Evolutionary conservation across 2,888 invertebrate species (phyloP), one percentile per base, ranked within the genome.

Genomic region (Thyatira batis): DNA sequence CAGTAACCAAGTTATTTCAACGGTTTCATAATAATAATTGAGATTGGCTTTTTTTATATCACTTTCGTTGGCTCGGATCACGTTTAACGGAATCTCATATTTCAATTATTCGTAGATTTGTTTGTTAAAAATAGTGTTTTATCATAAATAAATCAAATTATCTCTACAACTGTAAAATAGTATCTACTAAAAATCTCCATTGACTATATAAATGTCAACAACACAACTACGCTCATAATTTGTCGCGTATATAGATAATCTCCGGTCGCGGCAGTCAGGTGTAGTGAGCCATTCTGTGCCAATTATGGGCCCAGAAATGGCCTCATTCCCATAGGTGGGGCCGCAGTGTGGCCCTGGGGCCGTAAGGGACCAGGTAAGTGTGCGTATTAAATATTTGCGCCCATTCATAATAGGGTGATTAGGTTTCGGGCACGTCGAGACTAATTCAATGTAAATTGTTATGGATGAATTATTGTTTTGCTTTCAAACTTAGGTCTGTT

Each of bases 201-300:
- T n/a, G n/a, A n/a, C n/a, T n/a, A n/a, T n/a, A n/a, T n/a, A n/a
- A n/a, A n/a, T n/a, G n/a, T n/a, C n/a, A n/a, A n/a, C n/a, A 30
- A 30, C 30, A 30, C 10, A 30, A 39, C 39, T 39, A 39, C 39
- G 17, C 1, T 4, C 17, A 8, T 39, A 1, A 39, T 39, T 39
- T 39, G 8, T 39, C 17, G 13, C 5, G 17, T 76, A 67, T 71
- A 72, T 76, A 71, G 71, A 75, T 80, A 80, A 80, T 81, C 76
- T 66, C 78, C 69, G n/a, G n/a, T n/a, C 60, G 60, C 53, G 50
- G 64, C 73, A 77, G 74, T 78, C 81, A 82, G 81, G 80, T 82
- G 81, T 73, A 69, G 71, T 71, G 66, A 72, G 69, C 71, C 64
- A 68, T 73, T 61, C 57, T 63, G 66, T 71, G 65, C 64, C 71